phyloP scores from a whole-genome alignment of 2,888 invertebrate species.

The Eupithecia exiguata region DNA sequence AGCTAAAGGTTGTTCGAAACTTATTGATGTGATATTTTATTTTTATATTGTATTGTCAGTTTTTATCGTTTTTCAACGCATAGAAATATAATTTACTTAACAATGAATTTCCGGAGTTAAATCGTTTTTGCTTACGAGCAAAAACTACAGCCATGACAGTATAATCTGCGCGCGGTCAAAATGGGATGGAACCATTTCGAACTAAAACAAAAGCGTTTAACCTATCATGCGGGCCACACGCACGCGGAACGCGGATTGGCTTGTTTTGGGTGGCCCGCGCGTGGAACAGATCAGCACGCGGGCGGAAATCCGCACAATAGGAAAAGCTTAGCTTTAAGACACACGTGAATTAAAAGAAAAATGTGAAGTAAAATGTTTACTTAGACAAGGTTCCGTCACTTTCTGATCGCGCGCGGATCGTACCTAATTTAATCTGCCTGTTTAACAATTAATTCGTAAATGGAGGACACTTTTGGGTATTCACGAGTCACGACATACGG shows the following conservation, averaged over 20 bases:
- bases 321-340: too few relatives aligned
- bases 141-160: background rate
- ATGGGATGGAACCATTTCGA: background rate
- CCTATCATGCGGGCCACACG: too few relatives aligned
- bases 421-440: background rate
- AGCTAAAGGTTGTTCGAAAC: constrained; percentile 30
- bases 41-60: background rate
- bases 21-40: background rate
- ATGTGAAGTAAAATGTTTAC: background rate
- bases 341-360: background rate
- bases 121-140: background rate
- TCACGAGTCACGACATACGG: background rate
- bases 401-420: background rate
- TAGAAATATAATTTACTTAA: background rate
- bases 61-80: background rate
- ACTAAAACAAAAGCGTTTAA: background rate
- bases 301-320: too few relatives aligned
- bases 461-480: background rate
- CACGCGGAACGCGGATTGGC: too few relatives aligned
- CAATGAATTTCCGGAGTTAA: background rate
- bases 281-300: too few relatives aligned
- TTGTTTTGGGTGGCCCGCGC: too few relatives aligned
- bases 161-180: background rate
- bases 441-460: background rate
- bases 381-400: background rate